Evolutionary conservation across 2,113 vertebrate species (phyloP), one percentile per base, ranked within the genome.

Genomic region (Xyliphius kryptos): DNA sequence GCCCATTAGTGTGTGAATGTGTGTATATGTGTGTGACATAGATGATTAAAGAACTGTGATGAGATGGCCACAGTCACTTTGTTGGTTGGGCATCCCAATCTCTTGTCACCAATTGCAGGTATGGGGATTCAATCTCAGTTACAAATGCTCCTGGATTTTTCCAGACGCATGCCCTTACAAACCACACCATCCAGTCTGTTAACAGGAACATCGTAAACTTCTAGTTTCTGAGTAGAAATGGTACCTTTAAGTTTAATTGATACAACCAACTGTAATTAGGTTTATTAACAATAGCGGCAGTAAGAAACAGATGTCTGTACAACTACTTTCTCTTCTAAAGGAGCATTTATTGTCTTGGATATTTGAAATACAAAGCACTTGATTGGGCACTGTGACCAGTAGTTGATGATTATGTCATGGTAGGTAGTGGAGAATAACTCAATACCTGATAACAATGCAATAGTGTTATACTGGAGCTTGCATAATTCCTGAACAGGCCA

Each of bases 381-480:
- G 63, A 67, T 81, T 82, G n/a, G 16, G 78, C 75, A 61, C 75
- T 16, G 72, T 75, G 78, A 81, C 85, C 84, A 85, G 86, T 88
- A 87, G 79, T 76, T 77, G 75, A 86, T 86, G 81, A 78, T 87
- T 85, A 87, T 76, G 72, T 77, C 79, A 56, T 85, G 80, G 81
- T 82, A 87, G 85, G 85, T 85, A 81, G 81, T 77, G 68, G 77
- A 69, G 75, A 87, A 85, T 85, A 84, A 82, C 76, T 68, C n/a
- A n/a, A n/a, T n/a, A n/a, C n/a, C n/a, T 77, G 80, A 83, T 85
- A 86, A 88, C 86, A 83, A 81, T 76, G 79, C 73, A 84, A 79
- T 83, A 79, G 83, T 81, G 82, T 83, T 83, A 80, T 81, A 80
- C 56, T 20, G 71, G 71, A 79, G 66, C 81, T 77, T 69, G 61